A percentile compares a stretch with the other conserved stretches of the same genome.
phyloP scores from a whole-genome alignment of 1,140 invertebrate genomes.

The Drosophila quadrilineata region DNA sequence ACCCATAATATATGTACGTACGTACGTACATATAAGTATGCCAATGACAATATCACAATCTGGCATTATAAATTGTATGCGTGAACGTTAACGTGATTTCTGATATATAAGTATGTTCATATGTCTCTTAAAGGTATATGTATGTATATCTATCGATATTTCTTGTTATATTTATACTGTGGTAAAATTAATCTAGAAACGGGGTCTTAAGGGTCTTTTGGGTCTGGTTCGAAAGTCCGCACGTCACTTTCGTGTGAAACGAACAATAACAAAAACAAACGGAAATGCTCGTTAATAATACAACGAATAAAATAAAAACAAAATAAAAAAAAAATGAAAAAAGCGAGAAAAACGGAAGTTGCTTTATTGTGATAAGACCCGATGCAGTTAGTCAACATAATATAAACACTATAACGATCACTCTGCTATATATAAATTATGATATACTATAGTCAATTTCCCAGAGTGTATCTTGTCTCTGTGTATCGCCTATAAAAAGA shows the following conservation, averaged over 20 bases:
- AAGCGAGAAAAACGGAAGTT: constrained; percentile 57
- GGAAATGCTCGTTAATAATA: no score
- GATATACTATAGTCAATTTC: no score
- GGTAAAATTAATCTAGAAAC: constrained; percentile 22
- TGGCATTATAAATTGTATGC: constrained; percentile 33
- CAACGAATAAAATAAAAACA: constrained; percentile 35
- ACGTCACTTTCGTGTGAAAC: constrained; percentile 30
- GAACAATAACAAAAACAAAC: constrained; percentile 23
- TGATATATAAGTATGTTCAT: no score
- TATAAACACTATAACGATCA: constrained; percentile 7
- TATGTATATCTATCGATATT: constrained; percentile 11
- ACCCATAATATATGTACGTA: constrained; percentile 22
- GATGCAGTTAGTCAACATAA: constrained; percentile 28
- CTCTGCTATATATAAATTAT: not conserved
- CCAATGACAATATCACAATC: constrained; percentile 28
- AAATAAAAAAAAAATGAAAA: constrained; percentile 44
- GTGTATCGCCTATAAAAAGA: no score
- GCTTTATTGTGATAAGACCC: constrained; percentile 55
- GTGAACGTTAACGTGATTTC: constrained; percentile 36
- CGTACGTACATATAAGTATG: no score
- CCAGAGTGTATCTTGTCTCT: no score
- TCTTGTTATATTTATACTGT: no score
- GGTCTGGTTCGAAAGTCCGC: constrained; percentile 25
- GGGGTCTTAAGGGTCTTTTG: constrained; percentile 26
- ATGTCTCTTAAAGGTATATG: constrained; percentile 5